Percentiles rank a stretch among this genome's conserved stretches.
These are phyloP conservation scores for Drosophila busckii DNA, from an alignment of 1,140 invertebrate species.

Conservation along the genomic window DNA sequence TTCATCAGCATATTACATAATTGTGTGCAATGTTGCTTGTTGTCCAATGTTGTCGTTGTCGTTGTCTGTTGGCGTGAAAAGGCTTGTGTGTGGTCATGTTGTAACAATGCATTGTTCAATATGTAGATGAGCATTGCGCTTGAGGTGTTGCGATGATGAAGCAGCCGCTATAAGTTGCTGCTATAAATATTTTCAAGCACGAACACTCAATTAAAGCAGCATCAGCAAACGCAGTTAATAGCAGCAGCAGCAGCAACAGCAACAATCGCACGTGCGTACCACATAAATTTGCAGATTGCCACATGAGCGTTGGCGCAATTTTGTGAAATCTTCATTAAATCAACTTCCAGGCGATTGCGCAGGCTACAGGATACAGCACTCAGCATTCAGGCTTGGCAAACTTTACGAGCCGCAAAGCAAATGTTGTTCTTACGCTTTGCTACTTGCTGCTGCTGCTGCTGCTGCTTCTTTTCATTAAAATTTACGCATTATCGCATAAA, in stretches of 20 bases:
- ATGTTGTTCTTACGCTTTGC: slow-evolving; percentile 18
- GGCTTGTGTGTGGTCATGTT: slow-evolving; percentile 72
- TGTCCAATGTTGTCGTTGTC: slow-evolving; percentile 1
- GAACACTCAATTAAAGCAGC: slow-evolving; percentile 19
- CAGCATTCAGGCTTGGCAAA: slow-evolving; percentile 11
- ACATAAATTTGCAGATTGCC: slow-evolving; percentile 35
- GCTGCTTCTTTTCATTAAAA: slow-evolving; percentile 59
- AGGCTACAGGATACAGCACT: slow-evolving; percentile 13
- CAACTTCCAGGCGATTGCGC: slow-evolving; percentile 71
- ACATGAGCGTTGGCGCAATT: slow-evolving; percentile 47
- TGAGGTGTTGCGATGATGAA: neutral
- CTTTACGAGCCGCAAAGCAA: slow-evolving; percentile 57
- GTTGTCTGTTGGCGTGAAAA: slow-evolving; percentile 58
- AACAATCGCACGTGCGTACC: slow-evolving; percentile 23
- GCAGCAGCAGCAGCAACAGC: neutral
- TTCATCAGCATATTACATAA: slow-evolving; percentile 59
- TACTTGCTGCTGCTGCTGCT: neutral
- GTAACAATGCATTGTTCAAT: slow-evolving; percentile 65
- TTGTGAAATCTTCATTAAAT: slow-evolving; percentile 74
- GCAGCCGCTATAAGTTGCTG: neutral
- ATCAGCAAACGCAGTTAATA: slow-evolving; percentile 11
- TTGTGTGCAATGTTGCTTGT: slow-evolving; percentile 42
- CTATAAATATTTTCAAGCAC: neutral
- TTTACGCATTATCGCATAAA: slow-evolving; percentile 73
- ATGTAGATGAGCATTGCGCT: slow-evolving; percentile 49